Percentiles rank a stretch among this genome's conserved stretches.
These are phyloP conservation scores for Barnardius zonarius DNA, from an alignment of 2,113 vertebrate genomes.

Conservation along the genomic window DNA sequence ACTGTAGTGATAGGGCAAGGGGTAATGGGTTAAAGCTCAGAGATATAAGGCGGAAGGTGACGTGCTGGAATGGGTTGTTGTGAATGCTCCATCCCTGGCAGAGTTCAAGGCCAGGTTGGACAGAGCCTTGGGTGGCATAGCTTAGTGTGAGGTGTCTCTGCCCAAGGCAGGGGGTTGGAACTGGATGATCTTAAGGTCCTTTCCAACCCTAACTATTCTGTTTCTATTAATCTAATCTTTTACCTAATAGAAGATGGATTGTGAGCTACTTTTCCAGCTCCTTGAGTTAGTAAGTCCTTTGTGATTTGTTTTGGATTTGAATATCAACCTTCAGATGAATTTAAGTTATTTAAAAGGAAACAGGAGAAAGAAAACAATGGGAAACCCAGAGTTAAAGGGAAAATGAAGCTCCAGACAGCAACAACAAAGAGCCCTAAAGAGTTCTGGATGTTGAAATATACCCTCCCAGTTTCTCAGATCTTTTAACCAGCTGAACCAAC, in stretches of 20 bases:
- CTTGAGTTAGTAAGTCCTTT: neutral
- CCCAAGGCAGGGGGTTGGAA: too few relatives aligned
- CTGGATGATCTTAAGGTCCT: too few relatives aligned
- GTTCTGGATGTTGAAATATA: neutral
- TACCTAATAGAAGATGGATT: neutral
- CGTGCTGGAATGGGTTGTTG: too few relatives aligned
- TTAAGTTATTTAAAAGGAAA: neutral
- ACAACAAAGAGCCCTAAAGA: neutral
- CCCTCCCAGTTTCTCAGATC: neutral
- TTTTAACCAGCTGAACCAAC: neutral
- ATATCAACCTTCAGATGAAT: neutral
- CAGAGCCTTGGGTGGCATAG: too few relatives aligned
- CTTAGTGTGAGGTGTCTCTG: too few relatives aligned
- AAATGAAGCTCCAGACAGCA: neutral
- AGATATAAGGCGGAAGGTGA: too few relatives aligned
- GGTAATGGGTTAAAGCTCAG: too few relatives aligned
- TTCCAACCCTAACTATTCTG: too few relatives aligned
- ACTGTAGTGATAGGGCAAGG: too few relatives aligned
- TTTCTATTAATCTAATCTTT: neutral
- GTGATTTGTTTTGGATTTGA: neutral
- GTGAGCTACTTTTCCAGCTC: constrained; percentile 14
- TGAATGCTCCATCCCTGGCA: too few relatives aligned
- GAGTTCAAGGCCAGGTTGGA: too few relatives aligned
- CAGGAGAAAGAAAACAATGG: neutral
- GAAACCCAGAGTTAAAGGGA: neutral